Evolutionary conservation across 2,888 invertebrate species (phyloP), one percentile per base, ranked within the genome.

Genomic region (Biston betularia): DNA sequence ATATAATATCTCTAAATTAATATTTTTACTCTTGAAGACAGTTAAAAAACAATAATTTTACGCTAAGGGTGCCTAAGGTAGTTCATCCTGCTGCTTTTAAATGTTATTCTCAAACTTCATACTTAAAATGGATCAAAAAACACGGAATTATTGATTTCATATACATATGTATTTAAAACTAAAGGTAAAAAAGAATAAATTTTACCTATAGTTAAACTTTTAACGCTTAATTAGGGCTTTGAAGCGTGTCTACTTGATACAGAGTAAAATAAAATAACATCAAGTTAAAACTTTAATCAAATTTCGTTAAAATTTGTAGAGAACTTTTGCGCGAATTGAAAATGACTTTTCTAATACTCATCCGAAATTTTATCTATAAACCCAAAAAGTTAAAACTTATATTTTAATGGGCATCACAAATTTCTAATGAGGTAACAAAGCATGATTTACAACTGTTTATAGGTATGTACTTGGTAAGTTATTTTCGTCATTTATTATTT

Each of bases 251-350:
- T 40, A 40, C 40, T 40, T 7, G 6, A 33, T 33, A 24, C 42
- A 54, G 24, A 42, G 12, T 42, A 12, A 42, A 54, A 54, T 54
- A 42, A 24, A 54, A 40, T 54, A 12, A 24, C 42, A 11, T 42
- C 68, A 78, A 79, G 80, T 74, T 42, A 46, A 54, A 62, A 54
- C 12, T 45, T 24, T 14, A 46, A 38, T 12, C 24, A 15, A 15
- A 57, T 48, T 48, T 48, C 15, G 24, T 48, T 48, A 33, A 54
- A 24, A 24, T 54, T 42, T 33, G 42, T 42, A 54, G 38, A 54
- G 33, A 54, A 9, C 42, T 54, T 54, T 54, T 44, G 54, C n/a
- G 24, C 24, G 24, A 24, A 24, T 24, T 54, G 42, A n/a, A 45
- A 42, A 53, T 54, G 12, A 35, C 45, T 63, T 63, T 50, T 57